Conservation (phyloP, 1,140 invertebrate genomes). For the Heliconius hewitsoni region DNA sequence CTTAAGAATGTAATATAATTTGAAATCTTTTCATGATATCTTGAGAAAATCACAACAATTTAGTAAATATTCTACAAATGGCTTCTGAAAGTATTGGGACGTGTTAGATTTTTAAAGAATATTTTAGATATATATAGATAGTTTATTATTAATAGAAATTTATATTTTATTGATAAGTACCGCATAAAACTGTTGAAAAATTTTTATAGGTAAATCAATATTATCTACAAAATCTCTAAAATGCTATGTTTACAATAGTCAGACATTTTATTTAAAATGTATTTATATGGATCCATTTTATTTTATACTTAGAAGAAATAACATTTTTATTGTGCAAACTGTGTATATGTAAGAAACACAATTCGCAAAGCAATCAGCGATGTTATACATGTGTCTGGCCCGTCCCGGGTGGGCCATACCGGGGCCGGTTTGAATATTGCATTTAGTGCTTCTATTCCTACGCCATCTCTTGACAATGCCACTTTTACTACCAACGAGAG, state of each 20-base stretch:
- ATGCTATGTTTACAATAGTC: neutral
- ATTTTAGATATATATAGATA: neutral
- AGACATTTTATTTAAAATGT: slow-evolving; percentile 26
- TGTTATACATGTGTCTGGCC: slow-evolving; percentile 59
- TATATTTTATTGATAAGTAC: too few species aligned
- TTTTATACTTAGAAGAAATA: neutral
- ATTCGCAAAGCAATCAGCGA: slow-evolving; percentile 69
- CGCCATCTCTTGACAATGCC: slow-evolving; percentile 39
- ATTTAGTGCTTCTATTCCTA: slow-evolving; percentile 59
- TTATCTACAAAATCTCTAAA: too few species aligned
- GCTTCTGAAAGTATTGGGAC: neutral
- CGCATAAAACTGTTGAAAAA: too few species aligned
- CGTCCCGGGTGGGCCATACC: slow-evolving; percentile 58
- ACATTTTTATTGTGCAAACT: slow-evolving; percentile 45
- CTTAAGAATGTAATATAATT: slow-evolving; percentile 22
- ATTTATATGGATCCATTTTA: neutral
- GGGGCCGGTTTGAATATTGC: slow-evolving; percentile 71
- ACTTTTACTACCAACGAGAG: slow-evolving; percentile 28
- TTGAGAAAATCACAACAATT: slow-evolving; percentile 6
- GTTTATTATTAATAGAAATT: too few species aligned
- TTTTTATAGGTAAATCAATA: too few species aligned
- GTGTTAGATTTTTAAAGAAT: neutral
- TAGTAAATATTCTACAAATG: neutral
- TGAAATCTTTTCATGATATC: slow-evolving; percentile 15
- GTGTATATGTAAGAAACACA: slow-evolving; percentile 53